Conservation (phyloP, 2,888 invertebrate genomes). For the Leucoma salicis region DNA sequence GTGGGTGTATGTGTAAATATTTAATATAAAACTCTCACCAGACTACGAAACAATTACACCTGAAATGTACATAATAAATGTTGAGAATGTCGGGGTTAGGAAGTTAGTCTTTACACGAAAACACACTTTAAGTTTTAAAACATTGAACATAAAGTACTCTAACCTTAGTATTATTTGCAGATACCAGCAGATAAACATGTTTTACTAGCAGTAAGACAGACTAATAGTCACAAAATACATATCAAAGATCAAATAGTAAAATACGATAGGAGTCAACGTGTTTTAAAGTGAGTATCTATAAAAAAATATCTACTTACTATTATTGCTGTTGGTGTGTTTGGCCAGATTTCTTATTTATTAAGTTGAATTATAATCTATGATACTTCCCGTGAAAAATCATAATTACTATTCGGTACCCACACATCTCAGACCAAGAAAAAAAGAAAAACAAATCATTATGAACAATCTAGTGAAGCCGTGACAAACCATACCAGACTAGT, state of each 20-base stretch:
- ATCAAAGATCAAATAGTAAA: slow-evolving; percentile 90
- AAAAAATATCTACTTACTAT: too few species aligned
- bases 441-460: too few species aligned
- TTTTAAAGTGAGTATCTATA: slow-evolving; percentile 83
- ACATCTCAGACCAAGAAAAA: too few species aligned
- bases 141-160: slow-evolving; percentile 17
- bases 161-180: slow-evolving; percentile 50
- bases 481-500: too few species aligned
- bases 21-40: slow-evolving; percentile 70
- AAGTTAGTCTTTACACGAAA: slow-evolving; percentile 14
- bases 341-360: too few species aligned
- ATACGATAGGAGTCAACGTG: slow-evolving; percentile 88
- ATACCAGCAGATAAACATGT: slow-evolving; percentile 88
- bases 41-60: slow-evolving; percentile 51
- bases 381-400: too few species aligned
- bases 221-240: slow-evolving; percentile 89
- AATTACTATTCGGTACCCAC: too few species aligned
- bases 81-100: slow-evolving; percentile 18
- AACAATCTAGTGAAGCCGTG: too few species aligned
- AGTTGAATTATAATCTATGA: too few species aligned
- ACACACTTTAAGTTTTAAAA: slow-evolving; percentile 13
- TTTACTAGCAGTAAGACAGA: slow-evolving; percentile 88
- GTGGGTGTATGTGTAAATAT: slow-evolving; percentile 63
- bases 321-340: too few species aligned
- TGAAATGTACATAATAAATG: slow-evolving; percentile 59